phyloP scores from a whole-genome alignment of 1,140 invertebrate species.

The Cotesia vestalis region DNA sequence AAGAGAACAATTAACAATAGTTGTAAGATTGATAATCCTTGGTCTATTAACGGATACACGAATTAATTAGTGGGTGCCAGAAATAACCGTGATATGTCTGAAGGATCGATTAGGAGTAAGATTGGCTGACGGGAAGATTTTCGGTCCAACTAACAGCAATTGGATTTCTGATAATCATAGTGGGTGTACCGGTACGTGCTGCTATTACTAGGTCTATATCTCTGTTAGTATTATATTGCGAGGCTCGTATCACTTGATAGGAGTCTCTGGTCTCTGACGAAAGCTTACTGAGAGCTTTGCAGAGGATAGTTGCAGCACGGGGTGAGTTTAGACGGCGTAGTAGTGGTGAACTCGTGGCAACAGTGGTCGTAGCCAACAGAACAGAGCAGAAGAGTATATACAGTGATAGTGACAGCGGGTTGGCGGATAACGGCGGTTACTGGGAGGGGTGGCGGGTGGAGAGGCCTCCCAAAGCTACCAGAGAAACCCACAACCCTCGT shows the following conservation, averaged over 20 bases:
- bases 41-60: too few relatives aligned
- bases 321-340: too few relatives aligned
- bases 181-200: background rate
- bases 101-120: background rate
- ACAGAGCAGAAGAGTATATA: too few relatives aligned
- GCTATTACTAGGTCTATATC: background rate
- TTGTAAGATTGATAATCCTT: too few relatives aligned
- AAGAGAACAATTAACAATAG: too few relatives aligned
- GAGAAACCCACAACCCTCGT: background rate
- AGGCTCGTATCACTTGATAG: too few relatives aligned
- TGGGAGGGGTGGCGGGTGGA: background rate
- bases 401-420: too few relatives aligned
- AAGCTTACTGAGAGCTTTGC: too few relatives aligned
- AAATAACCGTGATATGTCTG: background rate
- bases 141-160: constrained; percentile 5
- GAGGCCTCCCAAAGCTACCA: background rate
- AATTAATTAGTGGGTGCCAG: background rate
- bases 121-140: background rate
- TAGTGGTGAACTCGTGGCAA: too few relatives aligned
- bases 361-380: too few relatives aligned
- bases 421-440: background rate
- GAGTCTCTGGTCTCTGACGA: too few relatives aligned
- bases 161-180: background rate
- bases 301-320: too few relatives aligned
- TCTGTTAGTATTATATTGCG: background rate